Base-by-base conservation (phyloP, 2,888 invertebrate genomes). In the Mesorhabditis belari region DNA sequence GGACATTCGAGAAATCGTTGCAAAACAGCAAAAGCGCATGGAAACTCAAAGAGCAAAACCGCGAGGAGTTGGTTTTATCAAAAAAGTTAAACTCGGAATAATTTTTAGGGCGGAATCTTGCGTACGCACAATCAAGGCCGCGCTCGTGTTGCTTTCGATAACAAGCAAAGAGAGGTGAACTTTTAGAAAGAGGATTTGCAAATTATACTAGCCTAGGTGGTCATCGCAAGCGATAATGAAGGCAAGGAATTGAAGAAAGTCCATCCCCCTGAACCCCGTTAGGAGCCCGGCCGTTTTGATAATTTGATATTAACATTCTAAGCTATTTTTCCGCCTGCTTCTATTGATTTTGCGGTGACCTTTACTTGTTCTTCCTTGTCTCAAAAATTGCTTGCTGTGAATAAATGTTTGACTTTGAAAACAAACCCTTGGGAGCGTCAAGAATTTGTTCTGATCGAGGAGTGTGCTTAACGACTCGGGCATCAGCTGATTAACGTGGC, bases 391-490 rank as follows among this genome's bases (percentile, higher is more conserved):
- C n/a, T n/a, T n/a, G n/a, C n/a, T n/a, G n/a, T n/a, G n/a, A n/a
- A n/a, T n/a, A n/a, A n/a, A n/a, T n/a, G n/a, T n/a, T n/a, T n/a
- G n/a, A n/a, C n/a, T n/a, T n/a, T n/a, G n/a, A n/a, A n/a, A n/a
- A 57, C 72, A 24, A 53, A 77, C 71, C 27, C 83, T 73, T 0
- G 84, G 84, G 12, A 84, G 67, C 4, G 73, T 65, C 4, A 84
- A 77, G 62, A 80, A 81, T 55, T 80, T 80, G 71, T 84, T 81
- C 23, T 77, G 68, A 50, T 82, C 81, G 21, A 84, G 77, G 49
- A 83, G 75, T 51, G 79, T 79, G 58, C 81, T 79, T 35, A 84
- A 58, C 1, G 81, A 56, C 21, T 75, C 71, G 35, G 65, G 69
- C 3, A 63, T 67, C 25, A 79, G 61, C 35, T 70, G 69, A 53